Conservation (phyloP, 2,797 vertebrate genomes). For the Hoplostethus atlanticus region DNA sequence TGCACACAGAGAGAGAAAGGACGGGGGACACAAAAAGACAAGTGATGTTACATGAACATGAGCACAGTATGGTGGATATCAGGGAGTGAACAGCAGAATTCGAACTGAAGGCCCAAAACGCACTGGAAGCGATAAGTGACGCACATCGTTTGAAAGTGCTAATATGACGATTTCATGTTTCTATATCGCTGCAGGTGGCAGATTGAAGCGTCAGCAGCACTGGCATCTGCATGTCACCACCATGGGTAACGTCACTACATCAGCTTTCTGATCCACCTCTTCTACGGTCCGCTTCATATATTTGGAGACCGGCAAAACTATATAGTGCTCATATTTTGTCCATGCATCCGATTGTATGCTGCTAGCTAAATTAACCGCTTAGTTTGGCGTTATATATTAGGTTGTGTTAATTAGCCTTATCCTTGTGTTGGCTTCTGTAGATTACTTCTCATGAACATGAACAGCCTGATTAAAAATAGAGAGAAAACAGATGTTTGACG, state of each 20-base stretch:
- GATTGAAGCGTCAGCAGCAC: not conserved
- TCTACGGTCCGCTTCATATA: slow-evolving; percentile 3
- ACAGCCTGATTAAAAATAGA: not conserved
- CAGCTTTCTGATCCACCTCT: not conserved
- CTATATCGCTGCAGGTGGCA: too few relatives aligned
- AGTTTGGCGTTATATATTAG: slow-evolving; percentile 1
- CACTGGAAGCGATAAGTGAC: slow-evolving; percentile 61
- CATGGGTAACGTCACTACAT: too few relatives aligned
- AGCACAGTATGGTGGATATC: slow-evolving; percentile 36
- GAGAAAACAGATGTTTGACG: not conserved
- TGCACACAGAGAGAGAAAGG: slow-evolving; percentile 14
- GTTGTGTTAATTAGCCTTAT: not conserved
- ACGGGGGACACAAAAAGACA: slow-evolving; percentile 16
- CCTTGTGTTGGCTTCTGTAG: slow-evolving; percentile 6
- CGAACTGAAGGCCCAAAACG: slow-evolving; percentile 52
- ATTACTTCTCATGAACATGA: not conserved
- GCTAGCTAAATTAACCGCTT: not conserved
- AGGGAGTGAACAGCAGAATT: slow-evolving; percentile 49
- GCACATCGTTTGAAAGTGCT: not conserved
- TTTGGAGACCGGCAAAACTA: slow-evolving; percentile 27
- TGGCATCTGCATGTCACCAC: too few relatives aligned
- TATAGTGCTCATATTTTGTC: slow-evolving; percentile 20
- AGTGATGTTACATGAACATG: slow-evolving; percentile 42
- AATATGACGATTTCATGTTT: not conserved
- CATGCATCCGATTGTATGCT: not conserved